These are phyloP conservation scores for Ciona savignyi DNA, from an alignment of 23 tunicate genomes.

Conservation along the genomic window DNA sequence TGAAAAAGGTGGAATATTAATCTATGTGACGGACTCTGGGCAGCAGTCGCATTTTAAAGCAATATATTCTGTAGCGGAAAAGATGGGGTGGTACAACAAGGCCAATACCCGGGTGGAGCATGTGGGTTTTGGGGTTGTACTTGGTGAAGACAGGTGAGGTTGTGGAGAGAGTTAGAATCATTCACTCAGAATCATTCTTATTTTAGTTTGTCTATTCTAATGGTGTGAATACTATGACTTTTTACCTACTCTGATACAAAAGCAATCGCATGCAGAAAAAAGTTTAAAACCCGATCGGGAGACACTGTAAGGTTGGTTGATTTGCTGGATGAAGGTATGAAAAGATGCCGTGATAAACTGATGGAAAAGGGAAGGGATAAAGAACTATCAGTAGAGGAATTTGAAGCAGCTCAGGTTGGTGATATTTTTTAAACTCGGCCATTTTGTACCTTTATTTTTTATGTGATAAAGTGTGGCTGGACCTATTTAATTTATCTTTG, in stretches of 20 bases:
- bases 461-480: too few relatives aligned
- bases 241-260: too few relatives aligned
- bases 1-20: slow-evolving; percentile 77
- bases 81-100: slow-evolving; percentile 82
- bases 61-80: slow-evolving; percentile 48
- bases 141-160: slow-evolving; percentile 90
- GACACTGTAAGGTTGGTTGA: slow-evolving; percentile 82
- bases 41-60: slow-evolving; percentile 65
- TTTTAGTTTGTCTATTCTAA: too few relatives aligned
- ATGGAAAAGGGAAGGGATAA: slow-evolving; percentile 65
- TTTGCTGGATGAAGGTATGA: slow-evolving; percentile 86
- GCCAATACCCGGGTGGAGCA: slow-evolving; percentile 46
- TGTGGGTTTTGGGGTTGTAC: slow-evolving; percentile 87
- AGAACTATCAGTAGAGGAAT: slow-evolving; percentile 57
- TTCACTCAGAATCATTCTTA: too few relatives aligned
- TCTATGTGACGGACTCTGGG: slow-evolving; percentile 88
- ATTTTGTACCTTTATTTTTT: too few relatives aligned
- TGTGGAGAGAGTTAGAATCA: too few relatives aligned
- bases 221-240: too few relatives aligned
- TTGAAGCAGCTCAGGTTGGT: slow-evolving; percentile 61
- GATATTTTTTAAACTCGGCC: too few relatives aligned
- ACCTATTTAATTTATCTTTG: too few relatives aligned
- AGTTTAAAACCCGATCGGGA: slow-evolving; percentile 94
- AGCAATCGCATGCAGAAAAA: slow-evolving; percentile 26
- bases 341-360: slow-evolving; percentile 71